Base-by-base conservation (phyloP, 2,113 vertebrate species). In the Psettodes erumei region DNA sequence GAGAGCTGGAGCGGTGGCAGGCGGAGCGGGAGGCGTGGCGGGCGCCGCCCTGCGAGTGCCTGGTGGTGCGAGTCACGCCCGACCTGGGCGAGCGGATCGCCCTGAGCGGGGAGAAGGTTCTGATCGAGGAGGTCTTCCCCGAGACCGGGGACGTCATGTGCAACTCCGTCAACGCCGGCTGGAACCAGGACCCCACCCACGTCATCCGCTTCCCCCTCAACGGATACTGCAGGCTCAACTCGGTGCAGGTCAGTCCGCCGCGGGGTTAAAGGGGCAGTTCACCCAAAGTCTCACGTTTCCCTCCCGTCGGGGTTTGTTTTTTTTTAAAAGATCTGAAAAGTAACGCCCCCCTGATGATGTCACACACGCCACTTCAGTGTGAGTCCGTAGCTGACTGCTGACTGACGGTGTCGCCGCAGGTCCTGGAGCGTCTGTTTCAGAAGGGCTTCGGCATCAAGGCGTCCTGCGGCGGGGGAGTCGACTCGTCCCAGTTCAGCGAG, bases 111-210 rank as follows among this genome's bases (percentile, higher is more conserved):
- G 96, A 97, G 93, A 97, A 98, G 50, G 94, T 95, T 2, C 93
- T 98, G 47, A 98, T 98, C 56, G 96, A 97, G 64, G 96, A 98
- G 93, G 91, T 97, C 90, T 97, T 98, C 82, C 96, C 96, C 0
- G 96, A 98, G 91, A 97, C 96, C 0, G 96, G 96, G 47, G 96
- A 97, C 4, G 95, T 97, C 86, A 98, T 97, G 96, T 97, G 96
- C 75, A 96, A 98, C 94, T 97, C 96, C 0, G 95, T 97, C 27
- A 98, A 96, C 0, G 96, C 96, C 0, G 96, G 96, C 81, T 98
- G 96, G 96, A 98, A 97, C 94, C 96, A 97, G 88, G 96, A 98
- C 92, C 96, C 96, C 10, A 98, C 96, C 0, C 96, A 98, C 2
- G 96, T 98, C 43, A 98, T 97, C 70, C 92, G 96, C 58, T 97